Evolutionary conservation across 1,140 invertebrate genomes (phyloP).

Genomic region (Brachionus rotundiformis): DNA sequence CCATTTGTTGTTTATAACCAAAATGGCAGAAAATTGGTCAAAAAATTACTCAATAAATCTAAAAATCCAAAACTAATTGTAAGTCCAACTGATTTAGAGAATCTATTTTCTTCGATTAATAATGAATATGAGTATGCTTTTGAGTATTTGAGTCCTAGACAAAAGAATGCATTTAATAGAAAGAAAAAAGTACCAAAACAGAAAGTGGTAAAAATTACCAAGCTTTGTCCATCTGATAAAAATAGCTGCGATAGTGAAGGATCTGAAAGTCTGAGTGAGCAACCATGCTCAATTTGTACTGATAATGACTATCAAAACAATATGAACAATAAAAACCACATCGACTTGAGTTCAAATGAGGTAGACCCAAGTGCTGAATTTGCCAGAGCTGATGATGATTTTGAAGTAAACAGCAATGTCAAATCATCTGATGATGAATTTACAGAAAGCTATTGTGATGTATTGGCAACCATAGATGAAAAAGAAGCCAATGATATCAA

Average conservation of each 20-base stretch:
- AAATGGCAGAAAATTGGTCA: constrained; percentile 28
- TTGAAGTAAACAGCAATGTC: background rate
- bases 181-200: background rate
- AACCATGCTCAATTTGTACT: constrained; percentile 8
- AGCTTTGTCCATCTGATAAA: background rate
- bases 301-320: constrained; percentile 39
- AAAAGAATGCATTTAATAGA: background rate
- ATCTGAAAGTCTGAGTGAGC: background rate
- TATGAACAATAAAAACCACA: background rate
- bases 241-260: background rate
- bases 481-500: background rate
- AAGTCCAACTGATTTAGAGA: constrained; percentile 10
- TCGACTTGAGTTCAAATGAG: constrained; percentile 18
- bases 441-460: constrained; percentile 27
- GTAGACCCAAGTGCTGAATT: constrained; percentile 33
- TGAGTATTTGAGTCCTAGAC: background rate
- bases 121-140: constrained; percentile 28
- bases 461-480: background rate
- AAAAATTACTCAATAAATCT: constrained; percentile 20
- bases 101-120: background rate
- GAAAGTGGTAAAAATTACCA: background rate
- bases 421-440: constrained; percentile 47
- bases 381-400: constrained; percentile 46
- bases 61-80: background rate
- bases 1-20: constrained; percentile 29